phyloP scores from a whole-genome alignment of 2,113 vertebrate species.

The Ceyx margarethae region DNA sequence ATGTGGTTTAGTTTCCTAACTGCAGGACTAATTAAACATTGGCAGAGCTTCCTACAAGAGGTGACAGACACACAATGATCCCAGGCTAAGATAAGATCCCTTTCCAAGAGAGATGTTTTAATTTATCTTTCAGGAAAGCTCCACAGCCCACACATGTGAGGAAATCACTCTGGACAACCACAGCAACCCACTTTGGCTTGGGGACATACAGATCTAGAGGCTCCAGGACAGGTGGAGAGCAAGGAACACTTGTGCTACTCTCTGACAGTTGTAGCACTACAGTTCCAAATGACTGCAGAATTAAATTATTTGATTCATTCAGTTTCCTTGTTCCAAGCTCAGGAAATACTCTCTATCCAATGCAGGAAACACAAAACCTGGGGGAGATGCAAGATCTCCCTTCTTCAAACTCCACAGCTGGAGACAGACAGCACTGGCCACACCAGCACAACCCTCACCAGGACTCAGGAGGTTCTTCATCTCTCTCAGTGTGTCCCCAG shows the following conservation, averaged over 20 bases:
- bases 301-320: not conserved
- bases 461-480: not conserved
- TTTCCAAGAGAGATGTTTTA: not conserved
- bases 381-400: not conserved
- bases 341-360: not conserved
- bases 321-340: not conserved
- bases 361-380: not conserved
- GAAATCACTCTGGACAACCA: not conserved
- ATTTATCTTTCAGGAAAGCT: constrained; percentile 10
- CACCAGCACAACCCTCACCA: not conserved
- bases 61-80: constrained; percentile 35
- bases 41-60: constrained; percentile 21
- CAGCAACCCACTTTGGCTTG: not conserved
- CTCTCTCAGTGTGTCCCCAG: not conserved
- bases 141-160: not conserved
- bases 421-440: not conserved
- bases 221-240: not conserved
- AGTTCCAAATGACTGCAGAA: not conserved
- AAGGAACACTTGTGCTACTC: not conserved
- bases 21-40: constrained; percentile 46
- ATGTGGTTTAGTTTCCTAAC: constrained; percentile 29
- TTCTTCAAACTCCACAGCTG: not conserved
- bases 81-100: constrained; percentile 18
- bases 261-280: not conserved
- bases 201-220: not conserved